Conservation (phyloP, 2,797 vertebrate genomes). For the Tragopan temminckii region DNA sequence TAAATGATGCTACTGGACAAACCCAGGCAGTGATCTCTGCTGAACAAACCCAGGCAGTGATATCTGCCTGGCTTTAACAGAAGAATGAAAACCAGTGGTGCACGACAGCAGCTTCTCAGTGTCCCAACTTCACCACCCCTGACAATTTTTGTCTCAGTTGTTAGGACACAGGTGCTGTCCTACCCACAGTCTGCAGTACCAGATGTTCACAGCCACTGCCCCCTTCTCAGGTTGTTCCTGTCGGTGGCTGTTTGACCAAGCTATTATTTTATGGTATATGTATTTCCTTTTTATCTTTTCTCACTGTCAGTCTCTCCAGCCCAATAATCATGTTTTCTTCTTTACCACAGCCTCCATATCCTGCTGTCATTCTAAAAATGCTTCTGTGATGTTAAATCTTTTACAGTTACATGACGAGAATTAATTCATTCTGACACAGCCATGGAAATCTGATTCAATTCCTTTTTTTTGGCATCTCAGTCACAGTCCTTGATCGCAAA, state of each 20-base stretch:
- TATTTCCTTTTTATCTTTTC: constrained; percentile 30
- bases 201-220: neutral
- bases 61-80: neutral
- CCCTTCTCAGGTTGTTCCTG: neutral
- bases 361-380: constrained; percentile 64
- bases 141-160: neutral
- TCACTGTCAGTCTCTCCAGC: constrained; percentile 1
- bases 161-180: fast-evolving
- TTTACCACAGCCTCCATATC: constrained; percentile 41
- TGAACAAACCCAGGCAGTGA: neutral
- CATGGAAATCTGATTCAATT: constrained; percentile 71
- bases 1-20: neutral
- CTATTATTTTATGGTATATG: constrained; percentile 38
- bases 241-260: neutral
- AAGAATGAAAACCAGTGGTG: neutral
- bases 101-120: neutral
- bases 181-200: neutral
- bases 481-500: constrained; percentile 72
- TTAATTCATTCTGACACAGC: constrained; percentile 70
- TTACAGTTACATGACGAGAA: constrained; percentile 54
- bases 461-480: constrained; percentile 61
- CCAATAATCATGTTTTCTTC: constrained; percentile 59
- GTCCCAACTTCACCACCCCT: neutral
- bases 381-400: constrained; percentile 64
- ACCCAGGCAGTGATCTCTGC: too few relatives aligned